A percentile compares a stretch with the other conserved stretches of the same genome.
These are phyloP conservation scores for Lepidotrigona ventralis DNA, from an alignment of 1,140 invertebrate genomes.

Conservation along the genomic window DNA sequence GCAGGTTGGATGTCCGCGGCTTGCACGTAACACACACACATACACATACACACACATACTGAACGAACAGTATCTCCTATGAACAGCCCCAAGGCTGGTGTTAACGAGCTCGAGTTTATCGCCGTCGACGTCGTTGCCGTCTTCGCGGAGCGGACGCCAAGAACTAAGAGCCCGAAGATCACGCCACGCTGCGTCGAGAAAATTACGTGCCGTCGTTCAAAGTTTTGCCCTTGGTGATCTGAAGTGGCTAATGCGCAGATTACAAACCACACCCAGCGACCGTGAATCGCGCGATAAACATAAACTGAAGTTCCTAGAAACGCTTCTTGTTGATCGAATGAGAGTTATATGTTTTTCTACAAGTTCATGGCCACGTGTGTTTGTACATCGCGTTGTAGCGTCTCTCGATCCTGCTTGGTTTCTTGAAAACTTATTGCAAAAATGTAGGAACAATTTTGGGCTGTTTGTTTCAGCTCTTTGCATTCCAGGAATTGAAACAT, in stretches of 20 bases:
- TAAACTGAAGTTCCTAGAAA: neutral
- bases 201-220: slow-evolving; percentile 43
- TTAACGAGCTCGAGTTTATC: slow-evolving; percentile 65
- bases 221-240: slow-evolving; percentile 16
- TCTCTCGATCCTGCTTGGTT: too few species aligned
- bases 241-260: slow-evolving; percentile 23
- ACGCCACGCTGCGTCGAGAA: neutral
- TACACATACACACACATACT: slow-evolving; percentile 25
- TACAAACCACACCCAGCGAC: slow-evolving; percentile 14
- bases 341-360: neutral
- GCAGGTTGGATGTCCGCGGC: slow-evolving; percentile 6
- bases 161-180: neutral
- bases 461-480: too few species aligned
- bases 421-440: too few species aligned
- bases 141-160: slow-evolving; percentile 26
- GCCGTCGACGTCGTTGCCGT: slow-evolving; percentile 48
- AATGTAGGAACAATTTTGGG: too few species aligned
- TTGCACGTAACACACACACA: slow-evolving; percentile 39
- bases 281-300: slow-evolving; percentile 16
- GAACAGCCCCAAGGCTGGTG: slow-evolving; percentile 52
- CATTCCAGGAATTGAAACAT: too few species aligned
- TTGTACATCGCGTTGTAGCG: too few species aligned
- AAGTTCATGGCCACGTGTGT: neutral
- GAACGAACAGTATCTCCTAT: slow-evolving; percentile 53
- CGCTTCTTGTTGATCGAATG: neutral